These are phyloP conservation scores for Festucalex cinctus DNA, from an alignment of 2,113 vertebrate species.

Conservation along the genomic window DNA sequence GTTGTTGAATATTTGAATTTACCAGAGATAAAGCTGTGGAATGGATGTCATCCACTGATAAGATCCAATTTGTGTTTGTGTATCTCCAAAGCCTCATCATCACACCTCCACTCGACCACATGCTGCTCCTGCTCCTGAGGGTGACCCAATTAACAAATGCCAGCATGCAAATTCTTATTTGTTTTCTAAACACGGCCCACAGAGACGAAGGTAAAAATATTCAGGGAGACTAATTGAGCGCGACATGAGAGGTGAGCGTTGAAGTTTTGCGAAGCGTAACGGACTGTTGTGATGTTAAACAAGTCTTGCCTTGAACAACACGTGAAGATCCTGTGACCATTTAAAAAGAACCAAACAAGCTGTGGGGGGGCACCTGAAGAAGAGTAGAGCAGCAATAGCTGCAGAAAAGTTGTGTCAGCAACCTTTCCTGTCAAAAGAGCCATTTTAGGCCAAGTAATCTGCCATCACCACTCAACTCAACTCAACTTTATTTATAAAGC, in stretches of 20 bases:
- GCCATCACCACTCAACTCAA: too few relatives aligned
- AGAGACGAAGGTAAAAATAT: background rate
- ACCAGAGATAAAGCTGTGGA: background rate
- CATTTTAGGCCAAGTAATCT: too few relatives aligned
- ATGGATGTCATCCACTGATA: background rate
- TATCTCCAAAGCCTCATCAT: background rate
- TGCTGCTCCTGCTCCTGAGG: background rate
- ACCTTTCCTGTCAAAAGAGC: too few relatives aligned
- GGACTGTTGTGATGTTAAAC: background rate
- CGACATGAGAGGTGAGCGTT: background rate
- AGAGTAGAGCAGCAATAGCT: background rate
- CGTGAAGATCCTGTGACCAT: background rate
- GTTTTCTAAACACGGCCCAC: background rate
- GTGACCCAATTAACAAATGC: slow-evolving; percentile 5
- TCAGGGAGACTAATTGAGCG: background rate
- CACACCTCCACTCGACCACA: background rate
- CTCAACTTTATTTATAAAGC: too few relatives aligned
- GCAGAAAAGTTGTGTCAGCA: background rate
- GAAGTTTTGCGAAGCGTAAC: background rate
- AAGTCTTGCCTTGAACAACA: background rate
- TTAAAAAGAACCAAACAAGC: background rate
- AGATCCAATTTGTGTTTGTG: background rate
- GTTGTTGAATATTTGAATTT: too few relatives aligned
- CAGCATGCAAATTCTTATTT: slow-evolving; percentile 5
- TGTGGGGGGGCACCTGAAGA: background rate